Percentiles rank a stretch among this genome's conserved stretches.
Evolutionary conservation across 2,888 invertebrate genomes (phyloP).

Genomic region (Watsonalla binaria): DNA sequence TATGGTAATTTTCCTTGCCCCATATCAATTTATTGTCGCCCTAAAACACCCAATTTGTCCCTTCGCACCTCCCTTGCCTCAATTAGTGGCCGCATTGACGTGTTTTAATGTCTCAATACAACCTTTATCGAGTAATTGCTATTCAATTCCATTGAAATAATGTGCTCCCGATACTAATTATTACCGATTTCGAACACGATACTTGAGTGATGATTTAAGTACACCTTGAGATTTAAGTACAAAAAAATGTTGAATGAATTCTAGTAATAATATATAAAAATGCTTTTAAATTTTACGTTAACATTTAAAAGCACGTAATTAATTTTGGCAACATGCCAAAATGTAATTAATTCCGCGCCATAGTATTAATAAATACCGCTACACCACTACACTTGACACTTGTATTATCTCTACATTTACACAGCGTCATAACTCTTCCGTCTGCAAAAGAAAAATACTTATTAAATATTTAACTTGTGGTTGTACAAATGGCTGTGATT

Average conservation of each 20-base stretch:
- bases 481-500: background rate
- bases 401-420: too few relatives aligned
- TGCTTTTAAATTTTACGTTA: too few relatives aligned
- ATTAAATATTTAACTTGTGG: background rate
- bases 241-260: too few relatives aligned
- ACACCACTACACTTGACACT: too few relatives aligned
- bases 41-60: conserved; percentile 71
- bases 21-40: conserved; percentile 74
- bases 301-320: too few relatives aligned
- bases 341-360: too few relatives aligned
- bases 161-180: conserved; percentile 8
- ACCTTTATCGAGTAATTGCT: conserved; percentile 33
- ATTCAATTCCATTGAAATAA: conserved; percentile 32
- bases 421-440: too few relatives aligned
- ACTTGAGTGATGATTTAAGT: too few relatives aligned
- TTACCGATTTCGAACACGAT: background rate
- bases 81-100: conserved; percentile 63
- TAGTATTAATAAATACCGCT: too few relatives aligned
- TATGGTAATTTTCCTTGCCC: conserved; percentile 67
- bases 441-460: background rate
- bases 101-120: conserved; percentile 59
- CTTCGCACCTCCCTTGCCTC: conserved; percentile 48
- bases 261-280: too few relatives aligned
- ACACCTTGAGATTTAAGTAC: too few relatives aligned
- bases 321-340: too few relatives aligned